Evolutionary conservation across 2,113 vertebrate genomes (phyloP).

Genomic region (Proterorhinus semilunaris): DNA sequence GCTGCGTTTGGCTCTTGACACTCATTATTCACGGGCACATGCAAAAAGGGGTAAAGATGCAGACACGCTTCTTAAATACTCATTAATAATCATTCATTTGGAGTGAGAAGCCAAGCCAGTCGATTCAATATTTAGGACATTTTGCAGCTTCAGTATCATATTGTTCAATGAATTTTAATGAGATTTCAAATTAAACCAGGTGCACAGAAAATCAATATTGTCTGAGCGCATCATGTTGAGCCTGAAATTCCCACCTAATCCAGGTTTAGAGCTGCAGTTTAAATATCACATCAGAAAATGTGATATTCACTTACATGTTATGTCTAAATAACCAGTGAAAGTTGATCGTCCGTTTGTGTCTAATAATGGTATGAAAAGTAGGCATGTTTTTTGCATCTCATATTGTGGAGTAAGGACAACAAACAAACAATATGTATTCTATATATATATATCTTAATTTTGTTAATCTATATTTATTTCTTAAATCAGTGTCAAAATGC

Average conservation of each 20-base stretch:
- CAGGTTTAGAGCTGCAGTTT: background rate
- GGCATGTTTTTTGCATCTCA: too few species aligned
- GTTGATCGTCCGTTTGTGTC: too few species aligned
- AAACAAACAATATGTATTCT: too few species aligned
- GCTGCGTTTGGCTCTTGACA: constrained; percentile 3
- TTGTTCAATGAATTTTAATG: constrained; percentile 4
- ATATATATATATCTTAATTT: too few species aligned
- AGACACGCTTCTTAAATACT: constrained; percentile 4
- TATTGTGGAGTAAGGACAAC: too few species aligned
- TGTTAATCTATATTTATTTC: too few species aligned
- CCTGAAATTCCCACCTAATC: background rate
- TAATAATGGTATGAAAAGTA: too few species aligned
- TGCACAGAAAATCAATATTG: constrained; percentile 8
- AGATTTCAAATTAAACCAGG: constrained; percentile 1
- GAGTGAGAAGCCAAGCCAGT: background rate
- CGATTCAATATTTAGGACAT: constrained; percentile 1
- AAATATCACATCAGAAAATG: background rate
- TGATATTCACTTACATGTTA: too few species aligned
- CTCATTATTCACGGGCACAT: constrained; percentile 32
- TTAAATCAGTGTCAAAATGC: too few species aligned
- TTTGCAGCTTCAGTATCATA: constrained; percentile 3
- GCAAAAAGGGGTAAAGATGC: constrained; percentile 21
- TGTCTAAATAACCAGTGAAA: too few species aligned
- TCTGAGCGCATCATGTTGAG: background rate
- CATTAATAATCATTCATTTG: constrained; percentile 19